Evolutionary conservation across 2,888 invertebrate species (phyloP), one percentile per base, ranked within the genome.

Genomic region (Amphimallon solstitiale): DNA sequence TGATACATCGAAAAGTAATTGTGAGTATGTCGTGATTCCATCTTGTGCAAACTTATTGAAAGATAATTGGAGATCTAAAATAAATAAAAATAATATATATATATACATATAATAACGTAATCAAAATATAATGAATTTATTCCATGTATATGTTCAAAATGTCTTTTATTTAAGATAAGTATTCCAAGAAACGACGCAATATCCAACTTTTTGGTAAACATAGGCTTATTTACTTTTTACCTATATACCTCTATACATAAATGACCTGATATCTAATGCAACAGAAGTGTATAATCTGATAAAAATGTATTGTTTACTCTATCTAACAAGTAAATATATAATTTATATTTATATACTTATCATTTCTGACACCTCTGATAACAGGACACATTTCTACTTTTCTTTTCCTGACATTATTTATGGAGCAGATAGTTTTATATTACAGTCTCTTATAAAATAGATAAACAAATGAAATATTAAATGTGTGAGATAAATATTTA

Each of bases 1-100:
- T 72, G 91, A 90, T 66, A 93, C 91, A 84, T 96, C 95, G 81
- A 95, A 93, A 65, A 94, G 85, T 79, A 95, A 85, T 85, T 93
- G 92, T 59, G 93, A 92, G 83, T 90, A 95, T 72, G 91, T 89
- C 69, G 88, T 88, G 72, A 92, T 90, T 73, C 89, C 89, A 69
- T 89, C 86, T 80, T 92, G 89, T 74, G 87, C 86, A 82, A 94
- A 95, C 77, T 86, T 85, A 81, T 89, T 87, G 63, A 87, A 85
- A 69, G 89, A 86, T 63, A 86, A 81, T 76, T 88, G 86, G 82
- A 92, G 82, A 85, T 93, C 93, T 93, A 85, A 34, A 84, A 86
- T 74, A 80, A 79, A 81, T 78, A 19, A n/a, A n/a, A 21, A 5
- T 29, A 7, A 46, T 7, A n/a, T n/a, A n/a, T n/a, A n/a, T n/a